These are phyloP conservation scores for Cryptoblepharus egeriae DNA, from an alignment of 2,797 vertebrate species.

Conservation along the genomic window DNA sequence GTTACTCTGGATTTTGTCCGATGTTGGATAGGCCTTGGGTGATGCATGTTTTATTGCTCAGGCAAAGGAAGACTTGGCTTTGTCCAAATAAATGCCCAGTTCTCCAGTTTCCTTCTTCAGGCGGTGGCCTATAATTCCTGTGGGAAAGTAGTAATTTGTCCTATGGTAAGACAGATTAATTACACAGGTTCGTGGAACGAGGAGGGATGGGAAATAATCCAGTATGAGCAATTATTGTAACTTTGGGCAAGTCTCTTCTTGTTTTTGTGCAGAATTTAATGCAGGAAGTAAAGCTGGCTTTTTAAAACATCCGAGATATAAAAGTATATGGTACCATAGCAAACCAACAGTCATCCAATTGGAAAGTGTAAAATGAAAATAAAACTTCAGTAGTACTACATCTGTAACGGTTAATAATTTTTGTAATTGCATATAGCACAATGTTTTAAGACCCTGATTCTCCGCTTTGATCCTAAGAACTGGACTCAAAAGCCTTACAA, in stretches of 20 bases:
- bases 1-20: too few relatives aligned
- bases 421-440: not conserved
- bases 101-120: constrained; percentile 9
- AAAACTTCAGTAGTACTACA: not conserved
- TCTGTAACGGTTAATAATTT: not conserved
- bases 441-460: not conserved
- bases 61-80: not conserved
- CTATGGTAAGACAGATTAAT: not conserved
- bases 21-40: too few relatives aligned
- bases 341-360: not conserved
- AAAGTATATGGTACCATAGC: not conserved
- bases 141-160: constrained; percentile 40
- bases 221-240: constrained; percentile 28
- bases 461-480: not conserved
- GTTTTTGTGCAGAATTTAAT: constrained; percentile 47
- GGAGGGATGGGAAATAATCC: not conserved
- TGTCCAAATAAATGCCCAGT: not conserved
- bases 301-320: not conserved
- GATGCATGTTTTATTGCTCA: not conserved
- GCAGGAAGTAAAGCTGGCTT: not conserved
- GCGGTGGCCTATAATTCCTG: constrained; percentile 29
- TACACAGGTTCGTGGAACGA: not conserved
- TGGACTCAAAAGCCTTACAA: not conserved
- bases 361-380: not conserved
- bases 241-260: constrained; percentile 36